A percentile compares a stretch with the other conserved stretches of the same genome.
These are phyloP conservation scores for Gopherus evgoodei DNA, from an alignment of 2,113 vertebrate species.

Conservation along the genomic window DNA sequence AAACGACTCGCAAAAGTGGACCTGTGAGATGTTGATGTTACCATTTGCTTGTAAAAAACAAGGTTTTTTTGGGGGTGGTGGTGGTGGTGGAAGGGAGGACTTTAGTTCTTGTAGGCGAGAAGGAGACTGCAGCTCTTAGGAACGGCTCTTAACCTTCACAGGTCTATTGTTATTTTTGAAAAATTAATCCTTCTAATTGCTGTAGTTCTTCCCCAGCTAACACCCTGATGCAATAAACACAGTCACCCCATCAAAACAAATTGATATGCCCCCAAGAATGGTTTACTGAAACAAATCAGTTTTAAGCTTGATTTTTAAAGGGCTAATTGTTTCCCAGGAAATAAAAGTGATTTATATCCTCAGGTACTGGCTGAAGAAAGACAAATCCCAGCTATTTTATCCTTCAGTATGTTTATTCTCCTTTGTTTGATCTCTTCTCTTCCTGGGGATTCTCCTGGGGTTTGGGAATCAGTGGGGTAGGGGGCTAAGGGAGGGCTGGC, in stretches of 20 bases:
- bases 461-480: not conserved
- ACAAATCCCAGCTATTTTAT: not conserved
- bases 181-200: conserved; percentile 8
- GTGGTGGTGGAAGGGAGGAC: not conserved
- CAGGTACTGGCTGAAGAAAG: not conserved
- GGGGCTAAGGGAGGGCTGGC: not conserved
- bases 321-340: not conserved
- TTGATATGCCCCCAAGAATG: not conserved
- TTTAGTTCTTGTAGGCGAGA: not conserved
- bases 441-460: not conserved
- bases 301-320: conserved; percentile 16
- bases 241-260: not conserved
- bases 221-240: not conserved
- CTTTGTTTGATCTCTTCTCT: not conserved
- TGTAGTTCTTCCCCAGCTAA: not conserved
- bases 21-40: conserved; percentile 3
- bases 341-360: not conserved
- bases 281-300: not conserved
- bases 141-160: not conserved
- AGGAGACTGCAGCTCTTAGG: not conserved
- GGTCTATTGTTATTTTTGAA: not conserved
- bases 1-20: conserved; percentile 24
- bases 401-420: rapidly evolving
- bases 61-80: not conserved
- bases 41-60: not conserved